Base-by-base conservation (phyloP, 2,113 vertebrate species). In the Syngnathoides biaculeatus region DNA sequence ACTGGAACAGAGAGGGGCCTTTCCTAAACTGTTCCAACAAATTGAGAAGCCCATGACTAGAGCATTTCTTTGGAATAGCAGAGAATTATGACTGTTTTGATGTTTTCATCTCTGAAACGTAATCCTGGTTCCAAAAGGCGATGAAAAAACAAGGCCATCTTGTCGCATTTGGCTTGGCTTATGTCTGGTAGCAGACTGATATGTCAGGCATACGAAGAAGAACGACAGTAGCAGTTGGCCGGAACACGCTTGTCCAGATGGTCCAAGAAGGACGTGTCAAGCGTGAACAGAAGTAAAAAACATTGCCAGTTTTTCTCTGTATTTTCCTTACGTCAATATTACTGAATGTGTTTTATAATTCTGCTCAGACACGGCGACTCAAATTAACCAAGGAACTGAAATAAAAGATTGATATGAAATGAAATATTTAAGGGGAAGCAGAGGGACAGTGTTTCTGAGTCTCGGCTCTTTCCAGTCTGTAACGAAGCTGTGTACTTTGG, bases 191-290 rank as follows among this genome's bases (percentile, higher is more conserved):
- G 62, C 62, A n/a, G 67, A 53, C 69, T 55, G 8, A 71, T 45
- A 70, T 55, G 67, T 68, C 65, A 45, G 80, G 27, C 78, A 67
- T 68, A 38, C 69, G 71, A 60, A 68, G 52, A 56, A 57, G 69
- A 62, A 69, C 64, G 26, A 68, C 77, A 75, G 77, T 67, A 53
- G 74, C 22, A 73, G 69, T 78, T 65, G 69, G 69, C 55, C 38
- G 67, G 27, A 53, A 67, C 67, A 71, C 15, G 22, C 66, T 40
- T 66, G 47, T 53, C 78, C 85, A 84, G 85, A 84, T 79, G 82
- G 78, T 72, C 82, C 43, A 76, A 78, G 76, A 78, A 66, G 65
- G 72, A 83, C 42, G 78, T 77, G 82, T 72, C 63, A 77, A 66
- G 74, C 24, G 26, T 65, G 65, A 78, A 52, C 1, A 53, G 55